Conservation (phyloP, 2,888 invertebrate genomes). For the Chydorus sphaericus region DNA sequence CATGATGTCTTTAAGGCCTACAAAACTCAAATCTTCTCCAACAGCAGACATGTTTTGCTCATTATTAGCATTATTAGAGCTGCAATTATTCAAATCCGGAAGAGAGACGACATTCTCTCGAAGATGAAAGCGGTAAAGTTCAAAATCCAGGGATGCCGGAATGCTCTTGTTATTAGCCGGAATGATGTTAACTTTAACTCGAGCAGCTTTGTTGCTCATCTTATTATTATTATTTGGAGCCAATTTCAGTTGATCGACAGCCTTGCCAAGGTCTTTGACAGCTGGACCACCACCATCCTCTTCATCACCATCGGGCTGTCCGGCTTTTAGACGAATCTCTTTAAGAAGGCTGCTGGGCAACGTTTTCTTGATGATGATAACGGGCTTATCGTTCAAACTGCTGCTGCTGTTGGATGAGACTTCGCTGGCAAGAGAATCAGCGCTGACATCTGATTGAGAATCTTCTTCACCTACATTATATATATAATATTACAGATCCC, state of each 20-base stretch:
- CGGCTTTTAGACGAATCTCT: not conserved
- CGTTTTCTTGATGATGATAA: not conserved
- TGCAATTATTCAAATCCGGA: not conserved
- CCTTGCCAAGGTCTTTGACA: slow-evolving; percentile 1
- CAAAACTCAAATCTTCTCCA: slow-evolving; percentile 50
- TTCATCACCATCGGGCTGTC: not conserved
- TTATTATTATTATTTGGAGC: no score
- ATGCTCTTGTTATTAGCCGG: no score
- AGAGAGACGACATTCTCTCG: not conserved
- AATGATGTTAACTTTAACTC: no score
- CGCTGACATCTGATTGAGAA: slow-evolving; percentile 2
- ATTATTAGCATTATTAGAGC: not conserved
- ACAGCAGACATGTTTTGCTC: not conserved
- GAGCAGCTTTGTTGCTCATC: no score
- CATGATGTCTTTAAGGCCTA: slow-evolving; percentile 52
- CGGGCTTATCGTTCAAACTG: not conserved
- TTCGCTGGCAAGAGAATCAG: not conserved
- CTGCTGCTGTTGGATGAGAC: not conserved
- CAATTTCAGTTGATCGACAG: not conserved
- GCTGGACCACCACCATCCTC: not conserved
- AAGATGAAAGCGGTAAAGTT: not conserved
- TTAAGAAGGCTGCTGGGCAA: not conserved
- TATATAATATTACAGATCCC: no score
- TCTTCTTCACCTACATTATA: no score
- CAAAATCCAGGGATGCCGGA: no score